Conservation (phyloP, 2,113 vertebrate species). For the Eretmochelys imbricata region DNA sequence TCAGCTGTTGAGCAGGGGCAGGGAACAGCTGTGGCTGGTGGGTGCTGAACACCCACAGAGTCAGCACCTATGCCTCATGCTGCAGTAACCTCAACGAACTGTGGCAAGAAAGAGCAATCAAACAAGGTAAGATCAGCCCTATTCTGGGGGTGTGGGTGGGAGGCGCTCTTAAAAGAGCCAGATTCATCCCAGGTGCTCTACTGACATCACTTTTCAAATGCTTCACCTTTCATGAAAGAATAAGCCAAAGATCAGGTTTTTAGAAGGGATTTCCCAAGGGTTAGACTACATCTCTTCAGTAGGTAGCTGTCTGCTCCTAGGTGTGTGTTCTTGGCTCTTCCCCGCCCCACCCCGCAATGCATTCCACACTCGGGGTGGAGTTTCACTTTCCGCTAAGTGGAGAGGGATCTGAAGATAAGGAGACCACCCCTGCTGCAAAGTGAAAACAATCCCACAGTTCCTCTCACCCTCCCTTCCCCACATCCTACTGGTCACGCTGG, state of each 20-base stretch:
- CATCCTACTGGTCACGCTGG: rapidly evolving
- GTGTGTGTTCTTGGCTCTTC: neutral
- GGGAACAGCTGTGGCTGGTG: too few species aligned
- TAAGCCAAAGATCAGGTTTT: neutral
- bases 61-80: too few species aligned
- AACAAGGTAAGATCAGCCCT: neutral
- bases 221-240: neutral
- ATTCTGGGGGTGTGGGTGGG: too few species aligned
- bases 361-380: neutral
- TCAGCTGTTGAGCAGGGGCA: too few species aligned
- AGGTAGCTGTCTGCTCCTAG: neutral
- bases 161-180: neutral
- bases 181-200: neutral
- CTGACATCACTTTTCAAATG: neutral
- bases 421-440: neutral
- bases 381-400: neutral
- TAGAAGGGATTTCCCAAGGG: too few species aligned
- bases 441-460: neutral
- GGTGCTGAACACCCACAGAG: too few species aligned
- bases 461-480: rapidly evolving
- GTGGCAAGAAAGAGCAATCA: neutral
- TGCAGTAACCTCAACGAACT: neutral
- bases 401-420: neutral
- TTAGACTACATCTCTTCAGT: neutral
- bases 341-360: neutral